These are phyloP conservation scores for Embidobia sp. DNA, from an alignment of 2,888 invertebrate genomes.

Conservation along the genomic window DNA sequence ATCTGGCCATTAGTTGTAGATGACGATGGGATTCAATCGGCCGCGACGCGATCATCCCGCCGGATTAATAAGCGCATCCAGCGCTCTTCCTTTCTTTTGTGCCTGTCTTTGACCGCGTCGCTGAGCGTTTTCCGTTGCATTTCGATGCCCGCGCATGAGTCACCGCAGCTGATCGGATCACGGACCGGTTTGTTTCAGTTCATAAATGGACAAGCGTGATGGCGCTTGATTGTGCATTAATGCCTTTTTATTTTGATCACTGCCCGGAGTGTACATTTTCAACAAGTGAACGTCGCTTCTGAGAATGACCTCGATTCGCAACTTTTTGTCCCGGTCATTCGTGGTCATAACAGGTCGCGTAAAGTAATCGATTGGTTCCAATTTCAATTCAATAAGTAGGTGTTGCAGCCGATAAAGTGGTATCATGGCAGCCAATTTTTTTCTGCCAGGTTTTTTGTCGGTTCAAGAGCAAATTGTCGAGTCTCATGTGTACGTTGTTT, in stretches of 20 bases:
- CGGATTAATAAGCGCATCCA: conserved; percentile 68
- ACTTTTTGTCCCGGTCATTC: background rate
- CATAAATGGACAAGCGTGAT: conserved; percentile 43
- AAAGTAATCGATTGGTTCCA: too few species aligned
- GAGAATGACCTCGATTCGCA: background rate
- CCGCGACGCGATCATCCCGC: conserved; percentile 62
- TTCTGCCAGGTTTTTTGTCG: too few species aligned
- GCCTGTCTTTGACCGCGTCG: conserved; percentile 36
- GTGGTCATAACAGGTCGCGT: too few species aligned
- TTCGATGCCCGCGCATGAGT: conserved; percentile 51
- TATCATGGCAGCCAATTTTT: too few species aligned
- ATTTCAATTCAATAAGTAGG: too few species aligned
- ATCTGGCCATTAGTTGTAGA: conserved; percentile 51
- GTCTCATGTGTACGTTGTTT: too few species aligned
- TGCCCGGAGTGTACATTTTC: conserved; percentile 1
- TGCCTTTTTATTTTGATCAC: conserved; percentile 24
- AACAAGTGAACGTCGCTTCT: conserved; percentile 3
- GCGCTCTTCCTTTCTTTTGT: conserved; percentile 33
- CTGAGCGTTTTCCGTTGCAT: conserved; percentile 49
- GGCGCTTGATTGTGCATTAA: conserved; percentile 42
- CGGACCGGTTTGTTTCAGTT: conserved; percentile 55
- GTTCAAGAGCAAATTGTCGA: too few species aligned
- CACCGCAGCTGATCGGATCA: conserved; percentile 54
- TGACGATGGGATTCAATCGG: conserved; percentile 58
- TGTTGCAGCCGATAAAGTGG: too few species aligned